Evolutionary conservation across 1,140 invertebrate genomes (phyloP), one percentile per base, ranked within the genome.

Genomic region (Lasaia peninsularis): DNA sequence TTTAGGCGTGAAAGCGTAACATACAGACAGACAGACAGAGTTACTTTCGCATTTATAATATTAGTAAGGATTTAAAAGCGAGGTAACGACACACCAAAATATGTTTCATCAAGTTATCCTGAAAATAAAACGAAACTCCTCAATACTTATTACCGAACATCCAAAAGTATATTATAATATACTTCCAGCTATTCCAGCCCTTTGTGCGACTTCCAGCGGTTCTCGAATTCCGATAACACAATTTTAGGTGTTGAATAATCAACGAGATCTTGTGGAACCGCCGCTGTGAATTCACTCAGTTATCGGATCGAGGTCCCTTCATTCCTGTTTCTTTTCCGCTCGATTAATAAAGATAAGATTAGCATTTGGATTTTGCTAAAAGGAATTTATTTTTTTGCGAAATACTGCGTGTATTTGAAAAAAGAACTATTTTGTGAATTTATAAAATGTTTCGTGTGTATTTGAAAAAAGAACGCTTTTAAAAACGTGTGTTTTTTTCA

Each of bases 171-270:
- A 44, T 44, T 44, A 10, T 18, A 44, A 44, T 44, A 44, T 18
- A 44, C 3, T 44, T 44, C 18, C 37, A 1, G 16, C 37, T 10
- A 18, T 16, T 18, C 16, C 14, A 16, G 14, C 9, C 37, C 40
- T 44, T 44, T 44, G 40, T 44, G 18, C 40, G 40, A 44, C 40
- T 44, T 44, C 5, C 14, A 16, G 12, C 18, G 18, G 12, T 14
- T 14, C 18, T 18, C 16, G 40, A 44, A 44, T 44, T 44, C 37
- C 40, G 9, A 20, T 44, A 44, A 44, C 14, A 44, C 18, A 18
- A 44, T 44, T 44, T 44, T 44, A 10, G 18, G 40, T 44, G 18
- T 44, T 44, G 40, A 44, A 44, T 44, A 44, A 44, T 44, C 12
- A 9, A 44, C 16, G 6, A 20, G 40, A 44, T 44, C 14, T 44